These are phyloP conservation scores for Drosophila multiciliata DNA, from an alignment of 2,888 invertebrate genomes.

Conservation along the genomic window DNA sequence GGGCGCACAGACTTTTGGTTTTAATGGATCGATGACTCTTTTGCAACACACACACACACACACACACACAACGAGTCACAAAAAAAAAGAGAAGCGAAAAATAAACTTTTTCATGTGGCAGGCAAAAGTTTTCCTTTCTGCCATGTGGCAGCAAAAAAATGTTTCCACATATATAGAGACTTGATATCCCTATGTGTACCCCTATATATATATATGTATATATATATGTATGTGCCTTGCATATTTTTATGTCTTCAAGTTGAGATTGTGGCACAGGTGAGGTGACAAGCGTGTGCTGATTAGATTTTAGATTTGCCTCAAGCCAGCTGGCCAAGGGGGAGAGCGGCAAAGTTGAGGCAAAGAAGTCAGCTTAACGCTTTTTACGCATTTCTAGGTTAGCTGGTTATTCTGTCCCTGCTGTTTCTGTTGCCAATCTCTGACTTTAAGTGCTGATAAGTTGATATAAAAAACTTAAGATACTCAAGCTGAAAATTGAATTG, in stretches of 20 bases:
- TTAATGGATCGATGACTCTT: slow-evolving; percentile 78
- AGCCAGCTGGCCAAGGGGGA: slow-evolving; percentile 26
- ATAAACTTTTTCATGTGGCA: slow-evolving; percentile 47
- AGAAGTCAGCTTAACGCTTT: slow-evolving; percentile 12
- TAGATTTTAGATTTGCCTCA: slow-evolving; percentile 63
- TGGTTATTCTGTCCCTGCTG: slow-evolving; percentile 44
- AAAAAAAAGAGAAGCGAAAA: not conserved
- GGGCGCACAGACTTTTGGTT: slow-evolving; percentile 79
- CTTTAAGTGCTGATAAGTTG: slow-evolving; percentile 17
- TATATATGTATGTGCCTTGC: slow-evolving; percentile 3
- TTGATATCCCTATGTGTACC: slow-evolving; percentile 9
- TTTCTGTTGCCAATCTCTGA: not conserved
- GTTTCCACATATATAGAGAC: slow-evolving; percentile 38
- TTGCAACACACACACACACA: slow-evolving; percentile 7
- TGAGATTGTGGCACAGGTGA: slow-evolving; percentile 22
- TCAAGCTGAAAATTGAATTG: not conserved
- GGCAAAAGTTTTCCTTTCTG: slow-evolving; percentile 50
- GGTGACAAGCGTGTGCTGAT: slow-evolving; percentile 64
- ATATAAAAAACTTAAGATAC: slow-evolving; percentile 9
- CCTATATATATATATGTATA: slow-evolving; percentile 18
- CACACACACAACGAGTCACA: slow-evolving; percentile 26
- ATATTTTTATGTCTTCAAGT: not conserved
- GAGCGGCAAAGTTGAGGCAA: not conserved
- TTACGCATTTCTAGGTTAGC: slow-evolving; percentile 65
- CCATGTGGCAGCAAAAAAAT: slow-evolving; percentile 53